Base-by-base conservation (phyloP, 1,140 invertebrate genomes). In the Brachionus asplanchnoidis region DNA sequence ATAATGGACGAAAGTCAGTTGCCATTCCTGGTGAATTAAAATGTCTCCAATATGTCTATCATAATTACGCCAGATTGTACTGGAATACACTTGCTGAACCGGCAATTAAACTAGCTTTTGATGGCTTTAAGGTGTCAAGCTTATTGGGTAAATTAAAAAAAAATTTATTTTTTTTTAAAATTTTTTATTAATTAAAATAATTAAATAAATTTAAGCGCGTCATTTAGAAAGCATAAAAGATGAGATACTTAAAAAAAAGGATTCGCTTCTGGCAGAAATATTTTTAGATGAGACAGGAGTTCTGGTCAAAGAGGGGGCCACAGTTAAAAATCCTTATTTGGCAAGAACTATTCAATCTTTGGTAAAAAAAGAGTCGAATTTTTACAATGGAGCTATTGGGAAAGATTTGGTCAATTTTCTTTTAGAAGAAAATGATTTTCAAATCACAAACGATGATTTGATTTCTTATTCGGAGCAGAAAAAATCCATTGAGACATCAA, bases 291-390 rank as follows among this genome's bases (percentile, higher is more conserved):
- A 60, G 1, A 42, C 73, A 9, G 84, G 85, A n/a, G 40, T 53
- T 12, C 53, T 86, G 44, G 56, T 84, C 12, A 42, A 82, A 40
- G 84, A 85, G 77, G 85, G 85, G n/a, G 66, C 56, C n/a, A 23
- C 68, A 11, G 8, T 86, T 3, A 86, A 75, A 60, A 85, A 85
- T 73, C 78, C 85, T 11, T 70, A 70, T 32, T 36, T 85, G 11
- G 85, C 42, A 14, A 60, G 40, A 12, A 86, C 85, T 14, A 17
- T 86, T 11, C n/a, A 82, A 65, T 56, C 23, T 17, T 68, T 82
- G 32, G 42, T 17, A 26, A 82, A 23, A 42, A 60, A 82, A 82
- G 79, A 82, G 26, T 65, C 20, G 11, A 44, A 20, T 26, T 82
- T 82, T 82, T 82, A 82, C 28, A 23, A 82, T 36, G 79, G 53